phyloP scores from a whole-genome alignment of 2,113 vertebrate genomes.

The Stomatorhinus ivindoensis region DNA sequence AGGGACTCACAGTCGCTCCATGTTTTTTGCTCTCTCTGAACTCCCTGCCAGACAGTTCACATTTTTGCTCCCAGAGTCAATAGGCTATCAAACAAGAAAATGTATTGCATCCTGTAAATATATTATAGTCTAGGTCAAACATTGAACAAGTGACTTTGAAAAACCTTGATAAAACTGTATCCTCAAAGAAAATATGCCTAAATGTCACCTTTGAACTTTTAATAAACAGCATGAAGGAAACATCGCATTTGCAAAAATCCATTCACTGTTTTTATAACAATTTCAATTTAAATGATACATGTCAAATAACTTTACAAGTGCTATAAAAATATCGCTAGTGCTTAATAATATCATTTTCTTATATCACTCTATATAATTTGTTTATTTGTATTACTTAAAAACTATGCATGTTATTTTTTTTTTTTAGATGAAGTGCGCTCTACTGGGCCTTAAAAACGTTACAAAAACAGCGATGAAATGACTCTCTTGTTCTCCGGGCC shows the following conservation, averaged over 20 bases:
- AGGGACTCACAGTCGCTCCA: too few species aligned
- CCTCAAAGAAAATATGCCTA: background rate
- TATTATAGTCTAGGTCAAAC: background rate
- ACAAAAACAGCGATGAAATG: background rate
- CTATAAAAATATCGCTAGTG: background rate
- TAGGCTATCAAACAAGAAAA: background rate
- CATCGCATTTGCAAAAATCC: background rate
- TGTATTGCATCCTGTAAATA: background rate
- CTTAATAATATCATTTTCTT: background rate
- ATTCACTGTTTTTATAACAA: background rate
- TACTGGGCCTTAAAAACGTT: background rate
- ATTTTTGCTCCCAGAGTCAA: background rate
- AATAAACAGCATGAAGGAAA: background rate
- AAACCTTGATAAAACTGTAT: background rate
- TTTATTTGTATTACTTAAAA: background rate
- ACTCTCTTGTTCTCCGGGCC: background rate
- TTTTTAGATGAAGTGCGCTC: conserved; percentile 2
- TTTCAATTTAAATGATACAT: background rate
- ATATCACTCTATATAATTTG: background rate
- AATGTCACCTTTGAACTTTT: background rate
- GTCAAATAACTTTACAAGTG: background rate
- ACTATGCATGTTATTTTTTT: background rate
- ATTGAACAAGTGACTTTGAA: background rate
- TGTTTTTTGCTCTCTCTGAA: background rate
- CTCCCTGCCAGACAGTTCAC: too few species aligned